phyloP scores from a whole-genome alignment of 2,888 invertebrate species.

The Cheilosia soror region DNA sequence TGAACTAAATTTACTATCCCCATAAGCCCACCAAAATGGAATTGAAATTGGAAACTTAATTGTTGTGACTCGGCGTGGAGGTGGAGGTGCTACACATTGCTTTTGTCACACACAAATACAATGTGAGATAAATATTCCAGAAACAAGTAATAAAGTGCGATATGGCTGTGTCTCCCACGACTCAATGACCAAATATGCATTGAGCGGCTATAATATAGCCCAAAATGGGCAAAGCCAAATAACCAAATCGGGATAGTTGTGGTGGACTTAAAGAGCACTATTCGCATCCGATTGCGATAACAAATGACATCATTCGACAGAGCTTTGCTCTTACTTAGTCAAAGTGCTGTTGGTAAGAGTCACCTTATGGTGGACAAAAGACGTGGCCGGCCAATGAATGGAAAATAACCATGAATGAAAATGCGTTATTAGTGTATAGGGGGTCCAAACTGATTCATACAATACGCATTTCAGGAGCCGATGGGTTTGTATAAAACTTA shows the following conservation, averaged over 20 bases:
- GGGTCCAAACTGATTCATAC: too few relatives aligned
- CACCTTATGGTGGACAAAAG: conserved; percentile 27
- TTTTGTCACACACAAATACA: conserved; percentile 62
- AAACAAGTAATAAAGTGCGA: conserved; percentile 65
- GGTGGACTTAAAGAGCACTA: conserved; percentile 39
- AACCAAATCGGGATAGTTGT: conserved; percentile 32
- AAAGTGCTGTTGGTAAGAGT: conserved; percentile 13
- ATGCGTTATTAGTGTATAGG: neutral
- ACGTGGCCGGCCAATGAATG: conserved; percentile 17
- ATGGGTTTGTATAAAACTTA: neutral
- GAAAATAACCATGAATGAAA: conserved; percentile 32
- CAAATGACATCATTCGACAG: conserved; percentile 66
- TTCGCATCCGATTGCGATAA: conserved; percentile 57
- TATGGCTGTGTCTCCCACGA: conserved; percentile 69
- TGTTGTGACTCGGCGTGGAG: conserved; percentile 22
- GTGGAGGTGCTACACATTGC: conserved; percentile 18
- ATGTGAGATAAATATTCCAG: conserved; percentile 64
- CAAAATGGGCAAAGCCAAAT: conserved; percentile 66
- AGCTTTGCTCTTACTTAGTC: conserved; percentile 30
- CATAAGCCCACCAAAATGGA: conserved; percentile 55
- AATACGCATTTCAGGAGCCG: too few relatives aligned
- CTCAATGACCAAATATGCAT: conserved; percentile 70
- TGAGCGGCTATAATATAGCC: conserved; percentile 57
- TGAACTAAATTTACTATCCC: conserved; percentile 64
- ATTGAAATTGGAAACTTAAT: conserved; percentile 51